Evolutionary conservation across 2,888 invertebrate species (phyloP).

Genomic region (Bombylius discolor): DNA sequence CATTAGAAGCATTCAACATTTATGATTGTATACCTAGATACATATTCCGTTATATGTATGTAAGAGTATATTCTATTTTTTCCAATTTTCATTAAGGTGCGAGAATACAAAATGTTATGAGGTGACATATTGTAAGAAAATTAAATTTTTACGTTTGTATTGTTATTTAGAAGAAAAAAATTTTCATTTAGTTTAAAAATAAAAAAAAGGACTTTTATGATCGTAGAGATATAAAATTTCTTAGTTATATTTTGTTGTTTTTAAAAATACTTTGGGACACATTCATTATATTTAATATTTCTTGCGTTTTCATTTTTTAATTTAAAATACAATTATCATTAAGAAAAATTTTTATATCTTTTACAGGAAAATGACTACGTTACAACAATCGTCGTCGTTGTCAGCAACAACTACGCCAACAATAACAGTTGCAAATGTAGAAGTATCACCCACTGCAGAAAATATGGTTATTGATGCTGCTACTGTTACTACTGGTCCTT

Average conservation of each 20-base stretch:
- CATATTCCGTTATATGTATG: not conserved
- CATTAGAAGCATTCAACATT: not conserved
- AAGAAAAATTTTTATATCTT: not conserved
- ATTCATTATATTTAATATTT: no score
- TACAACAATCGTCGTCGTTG: not conserved
- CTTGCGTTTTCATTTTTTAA: not conserved
- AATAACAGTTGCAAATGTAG: not conserved
- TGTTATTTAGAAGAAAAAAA: slow-evolving; percentile 5
- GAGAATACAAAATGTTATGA: not conserved
- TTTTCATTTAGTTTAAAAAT: no score
- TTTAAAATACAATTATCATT: not conserved
- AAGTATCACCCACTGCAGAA: not conserved
- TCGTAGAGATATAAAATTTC: no score
- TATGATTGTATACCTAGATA: not conserved
- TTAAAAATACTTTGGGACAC: not conserved
- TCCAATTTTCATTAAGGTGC: not conserved
- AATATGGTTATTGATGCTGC: not conserved
- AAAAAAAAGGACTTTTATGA: no score
- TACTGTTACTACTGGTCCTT: no score
- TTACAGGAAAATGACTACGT: slow-evolving; percentile 7
- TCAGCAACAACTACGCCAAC: not conserved
- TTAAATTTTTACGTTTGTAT: slow-evolving; percentile 13
- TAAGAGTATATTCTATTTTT: not conserved
- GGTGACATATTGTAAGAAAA: slow-evolving; percentile 13
- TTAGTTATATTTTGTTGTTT: not conserved